Conservation (phyloP, 2,888 invertebrate genomes). For the Noctua janthe region DNA sequence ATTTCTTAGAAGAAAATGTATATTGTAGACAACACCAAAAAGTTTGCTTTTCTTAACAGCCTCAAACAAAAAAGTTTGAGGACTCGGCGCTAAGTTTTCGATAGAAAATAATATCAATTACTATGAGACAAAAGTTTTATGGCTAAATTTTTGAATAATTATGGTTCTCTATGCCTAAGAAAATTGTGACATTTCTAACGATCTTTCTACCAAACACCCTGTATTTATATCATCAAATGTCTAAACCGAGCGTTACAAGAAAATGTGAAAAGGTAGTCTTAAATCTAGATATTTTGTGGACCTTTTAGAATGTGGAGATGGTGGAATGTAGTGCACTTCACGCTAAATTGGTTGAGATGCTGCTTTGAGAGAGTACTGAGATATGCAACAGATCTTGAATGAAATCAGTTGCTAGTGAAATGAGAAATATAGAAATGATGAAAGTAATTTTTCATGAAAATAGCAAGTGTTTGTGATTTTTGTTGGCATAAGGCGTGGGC, state of each 20-base stretch:
- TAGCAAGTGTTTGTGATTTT: neutral
- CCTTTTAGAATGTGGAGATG: slow-evolving; percentile 14
- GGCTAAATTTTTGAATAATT: neutral
- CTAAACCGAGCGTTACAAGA: neutral
- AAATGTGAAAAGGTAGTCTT: slow-evolving; percentile 18
- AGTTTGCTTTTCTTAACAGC: neutral
- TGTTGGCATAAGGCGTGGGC: neutral
- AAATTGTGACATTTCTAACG: neutral
- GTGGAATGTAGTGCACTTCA: slow-evolving; percentile 12
- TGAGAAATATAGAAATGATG: neutral
- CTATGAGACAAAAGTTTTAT: neutral
- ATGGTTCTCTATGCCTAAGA: neutral
- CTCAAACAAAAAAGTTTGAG: neutral
- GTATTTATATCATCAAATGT: neutral
- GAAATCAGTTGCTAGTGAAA: slow-evolving; percentile 1
- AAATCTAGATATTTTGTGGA: slow-evolving; percentile 29
- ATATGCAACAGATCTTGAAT: slow-evolving; percentile 22
- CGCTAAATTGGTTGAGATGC: slow-evolving; percentile 36
- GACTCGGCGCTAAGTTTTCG: neutral
- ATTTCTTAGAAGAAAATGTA: neutral
- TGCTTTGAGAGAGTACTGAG: slow-evolving; percentile 8
- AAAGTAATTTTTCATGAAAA: neutral
- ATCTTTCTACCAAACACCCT: neutral
- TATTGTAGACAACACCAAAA: neutral
- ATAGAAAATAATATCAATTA: neutral